Conservation (phyloP, 2,113 vertebrate genomes). For the Sinocyclocheilus maitianheensis region DNA sequence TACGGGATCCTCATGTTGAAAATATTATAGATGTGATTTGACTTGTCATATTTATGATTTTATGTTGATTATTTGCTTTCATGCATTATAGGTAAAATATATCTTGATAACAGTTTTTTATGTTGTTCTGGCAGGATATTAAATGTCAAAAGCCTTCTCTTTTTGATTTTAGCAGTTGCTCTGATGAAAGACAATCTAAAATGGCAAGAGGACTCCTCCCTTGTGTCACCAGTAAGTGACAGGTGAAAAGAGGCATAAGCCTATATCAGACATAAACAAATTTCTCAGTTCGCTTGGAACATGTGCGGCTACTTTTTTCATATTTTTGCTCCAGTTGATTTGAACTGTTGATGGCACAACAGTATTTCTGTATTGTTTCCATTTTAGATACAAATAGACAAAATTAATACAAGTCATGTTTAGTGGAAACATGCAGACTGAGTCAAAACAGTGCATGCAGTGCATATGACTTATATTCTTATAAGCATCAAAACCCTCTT, state of each 20-base stretch:
- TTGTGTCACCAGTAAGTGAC: not conserved
- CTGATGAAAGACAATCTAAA: not conserved
- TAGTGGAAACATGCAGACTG: not conserved
- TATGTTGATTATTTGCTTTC: not conserved
- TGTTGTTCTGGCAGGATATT: too few species aligned
- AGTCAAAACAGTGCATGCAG: not conserved
- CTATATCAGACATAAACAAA: not conserved
- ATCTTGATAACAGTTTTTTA: too few species aligned
- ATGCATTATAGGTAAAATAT: not conserved
- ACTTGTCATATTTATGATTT: not conserved
- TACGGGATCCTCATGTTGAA: not conserved
- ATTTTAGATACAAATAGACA: not conserved
- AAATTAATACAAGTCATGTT: not conserved
- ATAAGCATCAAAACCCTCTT: not conserved
- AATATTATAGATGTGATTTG: not conserved
- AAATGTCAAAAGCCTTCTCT: not conserved
- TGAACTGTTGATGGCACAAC: not conserved
- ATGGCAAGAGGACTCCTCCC: not conserved
- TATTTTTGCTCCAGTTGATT: not conserved
- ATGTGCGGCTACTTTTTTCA: not conserved
- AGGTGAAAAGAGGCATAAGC: conserved; percentile 10
- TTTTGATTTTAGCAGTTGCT: not conserved
- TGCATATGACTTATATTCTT: not conserved
- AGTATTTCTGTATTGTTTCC: not conserved
- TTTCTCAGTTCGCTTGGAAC: not conserved